Evolutionary conservation across 2,113 vertebrate species (phyloP), one percentile per base, ranked within the genome.

Genomic region (Dipodomys spectabilis): DNA sequence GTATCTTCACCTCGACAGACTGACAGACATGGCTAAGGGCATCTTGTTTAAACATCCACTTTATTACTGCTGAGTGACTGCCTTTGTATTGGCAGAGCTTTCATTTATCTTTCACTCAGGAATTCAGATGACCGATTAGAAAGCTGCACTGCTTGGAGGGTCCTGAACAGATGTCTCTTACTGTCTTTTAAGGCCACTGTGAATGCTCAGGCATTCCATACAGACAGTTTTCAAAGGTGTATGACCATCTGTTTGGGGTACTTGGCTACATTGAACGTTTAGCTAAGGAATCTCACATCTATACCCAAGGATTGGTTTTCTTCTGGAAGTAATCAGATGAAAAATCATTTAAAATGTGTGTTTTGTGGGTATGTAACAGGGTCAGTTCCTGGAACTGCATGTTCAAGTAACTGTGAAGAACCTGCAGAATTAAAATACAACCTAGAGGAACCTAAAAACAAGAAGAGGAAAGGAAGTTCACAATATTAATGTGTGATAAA

Each of bases 21-120:
- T 95, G 96, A 96, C 82, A 96, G 90, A 96, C 95, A 91, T 23
- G 53, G 89, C 87, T 89, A 96, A 95, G 91, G 57, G 75, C 77
- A 94, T 88, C 87, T 95, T 97, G 96, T 95, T 97, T 97, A 97
- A 97, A 97, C 95, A 95, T 97, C 75, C 94, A 62, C 71, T 96
- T 96, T 95, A 95, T 87, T 97, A 87, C 89, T 86, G 82, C 68
- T 96, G 97, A 98, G 94, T 97, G 91, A 95, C 75, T 90, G 79
- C 79, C 86, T 75, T 90, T 65, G 81, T 13, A 49, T 88, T 94
- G 67, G 93, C 82, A 88, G 32, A n/a, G 30, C 57, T 92, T 95
- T 93, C 95, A 86, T 92, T 96, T 95, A 95, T 95, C 90, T 96
- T 96, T 97, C 92, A 95, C 93, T 93, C 87, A 97, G 82, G 95